Percentiles rank a stretch among this genome's conserved stretches.
phyloP scores from a whole-genome alignment of 53 echinoderm and acorn worm genomes.

The Echinometra lucunter region DNA sequence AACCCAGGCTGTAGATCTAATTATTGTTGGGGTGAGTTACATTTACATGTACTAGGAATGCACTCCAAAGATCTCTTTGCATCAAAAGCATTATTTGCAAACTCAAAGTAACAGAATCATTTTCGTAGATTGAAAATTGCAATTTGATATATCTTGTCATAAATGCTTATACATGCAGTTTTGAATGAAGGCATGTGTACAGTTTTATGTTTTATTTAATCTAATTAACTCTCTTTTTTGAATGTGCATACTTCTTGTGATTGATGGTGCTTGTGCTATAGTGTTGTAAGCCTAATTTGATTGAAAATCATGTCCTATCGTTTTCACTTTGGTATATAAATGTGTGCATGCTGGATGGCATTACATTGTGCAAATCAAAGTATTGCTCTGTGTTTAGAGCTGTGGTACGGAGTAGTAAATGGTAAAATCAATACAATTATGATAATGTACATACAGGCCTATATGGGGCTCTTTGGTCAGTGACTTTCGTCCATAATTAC shows the following conservation, averaged over 20 bases:
- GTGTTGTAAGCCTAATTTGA: neutral
- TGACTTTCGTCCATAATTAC: neutral
- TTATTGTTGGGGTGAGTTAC: conserved; percentile 19
- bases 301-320: neutral
- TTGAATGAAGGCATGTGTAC: neutral
- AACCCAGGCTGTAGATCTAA: conserved; percentile 37
- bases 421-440: conserved; percentile 3
- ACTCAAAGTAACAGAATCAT: neutral
- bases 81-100: neutral
- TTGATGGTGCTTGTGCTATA: neutral
- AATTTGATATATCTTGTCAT: neutral
- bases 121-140: neutral
- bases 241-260: neutral
- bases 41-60: neutral
- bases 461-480: neutral
- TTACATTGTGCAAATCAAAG: neutral
- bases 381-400: neutral
- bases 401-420: neutral
- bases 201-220: neutral
- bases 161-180: neutral
- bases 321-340: neutral
- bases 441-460: neutral
- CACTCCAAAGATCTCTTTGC: neutral
- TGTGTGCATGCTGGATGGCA: too few relatives aligned
- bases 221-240: neutral